These are phyloP conservation scores for Drosophila emarginata DNA, from an alignment of 2,888 invertebrate species.

Conservation along the genomic window DNA sequence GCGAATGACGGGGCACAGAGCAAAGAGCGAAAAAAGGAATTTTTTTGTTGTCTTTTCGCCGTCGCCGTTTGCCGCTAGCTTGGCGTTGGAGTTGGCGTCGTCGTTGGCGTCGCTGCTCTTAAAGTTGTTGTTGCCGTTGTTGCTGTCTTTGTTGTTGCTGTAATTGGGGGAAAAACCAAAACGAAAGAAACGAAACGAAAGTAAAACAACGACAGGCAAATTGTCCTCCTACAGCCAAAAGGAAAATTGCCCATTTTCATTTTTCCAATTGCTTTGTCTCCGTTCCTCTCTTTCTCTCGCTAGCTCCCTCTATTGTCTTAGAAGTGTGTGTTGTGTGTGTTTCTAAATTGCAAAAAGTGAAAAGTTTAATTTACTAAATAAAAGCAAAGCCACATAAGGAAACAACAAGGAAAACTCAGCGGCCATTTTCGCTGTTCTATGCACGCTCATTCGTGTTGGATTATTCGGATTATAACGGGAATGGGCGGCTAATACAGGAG, in stretches of 20 bases:
- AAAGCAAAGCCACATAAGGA: constrained; percentile 21
- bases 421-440: constrained; percentile 70
- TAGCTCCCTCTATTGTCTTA: not conserved
- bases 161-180: constrained; percentile 46
- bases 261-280: constrained; percentile 47
- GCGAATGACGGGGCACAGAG: constrained; percentile 29
- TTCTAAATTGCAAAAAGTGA: constrained; percentile 71
- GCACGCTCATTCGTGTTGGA: constrained; percentile 77
- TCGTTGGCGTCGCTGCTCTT: constrained; percentile 35
- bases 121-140: constrained; percentile 47
- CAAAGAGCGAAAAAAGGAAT: constrained; percentile 63
- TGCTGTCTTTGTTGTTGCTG: constrained; percentile 39
- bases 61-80: constrained; percentile 34
- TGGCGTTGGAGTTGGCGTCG: constrained; percentile 36
- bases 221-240: constrained; percentile 30
- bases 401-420: constrained; percentile 1
- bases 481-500: constrained; percentile 28
- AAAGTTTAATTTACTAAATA: constrained; percentile 76
- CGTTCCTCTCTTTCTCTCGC: not conserved
- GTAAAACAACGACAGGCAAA: constrained; percentile 23
- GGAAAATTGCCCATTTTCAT: constrained; percentile 70
- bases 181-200: constrained; percentile 37
- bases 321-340: constrained; percentile 16
- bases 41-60: constrained; percentile 72
- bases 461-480: constrained; percentile 70